These are phyloP conservation scores for Oreochromis aureus DNA, from an alignment of 2,113 vertebrate species.

Conservation along the genomic window DNA sequence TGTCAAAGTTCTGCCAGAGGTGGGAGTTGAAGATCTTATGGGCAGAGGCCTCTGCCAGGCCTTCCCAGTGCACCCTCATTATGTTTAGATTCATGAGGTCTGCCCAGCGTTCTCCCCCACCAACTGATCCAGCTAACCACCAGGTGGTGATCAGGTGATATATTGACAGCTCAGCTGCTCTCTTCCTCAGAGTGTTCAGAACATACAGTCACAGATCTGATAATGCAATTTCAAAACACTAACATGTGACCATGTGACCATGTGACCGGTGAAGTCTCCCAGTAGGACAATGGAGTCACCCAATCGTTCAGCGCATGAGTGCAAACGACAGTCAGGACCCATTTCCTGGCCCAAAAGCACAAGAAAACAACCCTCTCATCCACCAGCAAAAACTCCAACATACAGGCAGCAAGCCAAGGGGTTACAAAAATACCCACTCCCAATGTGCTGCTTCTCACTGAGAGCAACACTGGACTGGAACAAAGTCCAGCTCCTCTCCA, in stretches of 20 bases:
- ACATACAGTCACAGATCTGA: neutral
- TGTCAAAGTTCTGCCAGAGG: neutral
- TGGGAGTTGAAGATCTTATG: neutral
- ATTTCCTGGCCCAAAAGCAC: neutral
- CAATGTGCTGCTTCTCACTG: neutral
- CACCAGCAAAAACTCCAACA: neutral
- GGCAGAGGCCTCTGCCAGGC: neutral
- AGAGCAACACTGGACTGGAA: neutral
- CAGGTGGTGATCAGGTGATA: neutral
- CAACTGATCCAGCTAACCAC: neutral
- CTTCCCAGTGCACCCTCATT: neutral
- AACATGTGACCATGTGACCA: neutral
- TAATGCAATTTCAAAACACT: neutral
- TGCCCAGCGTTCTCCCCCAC: neutral
- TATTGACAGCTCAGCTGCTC: neutral
- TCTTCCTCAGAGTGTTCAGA: neutral
- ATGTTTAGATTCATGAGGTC: neutral
- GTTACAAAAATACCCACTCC: neutral
- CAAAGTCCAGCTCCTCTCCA: neutral
- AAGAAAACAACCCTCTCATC: neutral
- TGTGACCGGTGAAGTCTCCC: neutral
- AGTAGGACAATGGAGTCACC: neutral
- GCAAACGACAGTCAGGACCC: neutral
- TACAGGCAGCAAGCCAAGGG: accelerated
- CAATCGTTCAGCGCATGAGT: neutral